These are phyloP conservation scores for Hofmannophila pseudospretella DNA, from an alignment of 2,888 invertebrate species.

Conservation along the genomic window DNA sequence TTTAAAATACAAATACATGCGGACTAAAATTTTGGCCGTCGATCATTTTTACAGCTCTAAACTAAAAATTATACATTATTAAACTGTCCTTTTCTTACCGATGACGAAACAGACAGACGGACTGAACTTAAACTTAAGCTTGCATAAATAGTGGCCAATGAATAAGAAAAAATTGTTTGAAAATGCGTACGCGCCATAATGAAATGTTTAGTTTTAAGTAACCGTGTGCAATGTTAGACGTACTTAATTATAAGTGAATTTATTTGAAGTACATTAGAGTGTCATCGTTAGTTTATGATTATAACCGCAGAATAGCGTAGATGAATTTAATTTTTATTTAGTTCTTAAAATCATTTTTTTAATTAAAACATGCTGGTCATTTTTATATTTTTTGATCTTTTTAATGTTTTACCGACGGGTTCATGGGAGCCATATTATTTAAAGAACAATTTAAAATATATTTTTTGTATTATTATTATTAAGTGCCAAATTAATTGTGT, in stretches of 20 bases:
- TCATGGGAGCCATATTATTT: background rate
- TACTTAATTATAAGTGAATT: conserved; percentile 26
- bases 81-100: too few relatives aligned
- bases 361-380: conserved; percentile 39
- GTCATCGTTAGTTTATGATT: conserved; percentile 13
- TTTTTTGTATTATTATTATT: too few relatives aligned
- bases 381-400: conserved; percentile 14
- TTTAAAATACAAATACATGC: too few relatives aligned
- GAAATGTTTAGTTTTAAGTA: conserved; percentile 10
- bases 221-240: conserved; percentile 29
- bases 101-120: too few relatives aligned
- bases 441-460: background rate
- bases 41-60: too few relatives aligned
- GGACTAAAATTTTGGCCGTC: too few relatives aligned
- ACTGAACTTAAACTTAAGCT: too few relatives aligned
- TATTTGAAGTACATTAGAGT: conserved; percentile 16
- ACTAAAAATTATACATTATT: too few relatives aligned
- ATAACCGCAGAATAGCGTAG: background rate
- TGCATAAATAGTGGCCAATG: too few relatives aligned
- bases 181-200: background rate
- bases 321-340: conserved; percentile 3
- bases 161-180: too few relatives aligned
- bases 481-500: conserved; percentile 1
- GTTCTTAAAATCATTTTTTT: conserved; percentile 2
- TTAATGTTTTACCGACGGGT: background rate